phyloP scores from a whole-genome alignment of 2,113 vertebrate species.

The Scartelaos histophorus region DNA sequence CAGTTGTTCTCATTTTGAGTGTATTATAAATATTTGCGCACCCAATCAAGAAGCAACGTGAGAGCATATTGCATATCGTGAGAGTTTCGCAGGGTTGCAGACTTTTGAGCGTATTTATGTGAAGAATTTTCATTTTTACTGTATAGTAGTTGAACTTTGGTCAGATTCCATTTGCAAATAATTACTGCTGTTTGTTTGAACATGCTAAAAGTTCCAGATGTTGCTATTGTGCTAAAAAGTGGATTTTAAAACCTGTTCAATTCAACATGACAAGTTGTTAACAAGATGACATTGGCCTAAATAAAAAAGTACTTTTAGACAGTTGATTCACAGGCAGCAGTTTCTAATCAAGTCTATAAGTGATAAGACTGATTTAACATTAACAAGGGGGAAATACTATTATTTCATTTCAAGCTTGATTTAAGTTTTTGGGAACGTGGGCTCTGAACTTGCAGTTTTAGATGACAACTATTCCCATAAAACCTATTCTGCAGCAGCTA shows the following conservation, averaged over 20 bases:
- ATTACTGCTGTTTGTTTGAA: conserved; percentile 61
- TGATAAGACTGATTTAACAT: conserved; percentile 45
- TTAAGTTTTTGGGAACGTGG: conserved; percentile 43
- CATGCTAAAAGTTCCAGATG: conserved; percentile 48
- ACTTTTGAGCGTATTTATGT: conserved; percentile 33
- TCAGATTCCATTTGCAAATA: conserved; percentile 59
- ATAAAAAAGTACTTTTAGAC: conserved; percentile 15
- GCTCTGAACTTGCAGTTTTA: conserved; percentile 37
- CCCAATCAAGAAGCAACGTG: conserved; percentile 38
- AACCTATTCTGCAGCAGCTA: conserved; percentile 23
- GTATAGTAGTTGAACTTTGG: conserved; percentile 46
- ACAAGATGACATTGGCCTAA: conserved; percentile 2
- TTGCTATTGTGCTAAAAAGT: conserved; percentile 22
- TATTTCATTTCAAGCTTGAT: conserved; percentile 48
- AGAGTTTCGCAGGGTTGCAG: conserved; percentile 16
- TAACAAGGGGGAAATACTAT: conserved; percentile 47
- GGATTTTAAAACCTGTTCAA: conserved; percentile 20
- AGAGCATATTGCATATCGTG: conserved; percentile 28
- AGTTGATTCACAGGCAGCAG: conserved; percentile 22
- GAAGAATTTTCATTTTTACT: conserved; percentile 38
- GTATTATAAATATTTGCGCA: conserved; percentile 59
- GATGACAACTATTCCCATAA: conserved; percentile 37
- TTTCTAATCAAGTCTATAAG: conserved; percentile 32
- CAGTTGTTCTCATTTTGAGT: conserved; percentile 50
- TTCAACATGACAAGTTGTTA: conserved; percentile 9